phyloP scores from a whole-genome alignment of 2,113 vertebrate genomes.

The Ivindomyrus marchei region DNA sequence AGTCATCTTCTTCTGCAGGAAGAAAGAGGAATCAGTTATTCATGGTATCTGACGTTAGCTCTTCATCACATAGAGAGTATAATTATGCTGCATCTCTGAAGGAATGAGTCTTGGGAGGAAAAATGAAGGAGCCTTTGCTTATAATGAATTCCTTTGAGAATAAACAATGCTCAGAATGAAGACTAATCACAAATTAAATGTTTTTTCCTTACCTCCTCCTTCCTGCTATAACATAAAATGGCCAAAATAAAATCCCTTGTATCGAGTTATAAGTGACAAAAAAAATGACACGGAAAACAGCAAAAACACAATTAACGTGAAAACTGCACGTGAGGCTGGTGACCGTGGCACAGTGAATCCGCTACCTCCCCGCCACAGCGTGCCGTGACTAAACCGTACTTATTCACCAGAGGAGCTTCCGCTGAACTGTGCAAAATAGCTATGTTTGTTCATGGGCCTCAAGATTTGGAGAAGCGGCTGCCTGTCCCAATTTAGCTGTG shows the following conservation, averaged over 20 bases:
- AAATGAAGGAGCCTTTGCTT: conserved; percentile 63
- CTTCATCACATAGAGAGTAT: conserved; percentile 69
- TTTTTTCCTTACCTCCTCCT: conserved; percentile 50
- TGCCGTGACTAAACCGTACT: not conserved
- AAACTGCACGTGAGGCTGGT: not conserved
- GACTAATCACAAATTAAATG: conserved; percentile 72
- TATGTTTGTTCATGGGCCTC: not conserved
- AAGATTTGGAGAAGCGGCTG: not conserved
- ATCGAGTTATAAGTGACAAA: not conserved
- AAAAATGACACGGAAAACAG: not conserved
- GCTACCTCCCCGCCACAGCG: no score
- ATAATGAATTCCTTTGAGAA: conserved; percentile 75
- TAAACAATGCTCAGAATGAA: conserved; percentile 70
- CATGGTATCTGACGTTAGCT: conserved; percentile 70
- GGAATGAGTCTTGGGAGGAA: conserved; percentile 57
- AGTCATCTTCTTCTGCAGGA: conserved; percentile 34
- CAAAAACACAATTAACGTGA: not conserved
- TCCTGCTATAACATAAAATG: conserved; percentile 41
- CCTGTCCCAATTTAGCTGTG: not conserved
- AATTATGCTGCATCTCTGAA: conserved; percentile 73
- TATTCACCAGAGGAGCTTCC: not conserved
- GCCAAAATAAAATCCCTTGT: not conserved
- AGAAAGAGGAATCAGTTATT: conserved; percentile 63
- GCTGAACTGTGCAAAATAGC: not conserved
- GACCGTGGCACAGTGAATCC: not conserved